phyloP scores from a whole-genome alignment of 2,888 invertebrate genomes.

The Ennomos erosarius region DNA sequence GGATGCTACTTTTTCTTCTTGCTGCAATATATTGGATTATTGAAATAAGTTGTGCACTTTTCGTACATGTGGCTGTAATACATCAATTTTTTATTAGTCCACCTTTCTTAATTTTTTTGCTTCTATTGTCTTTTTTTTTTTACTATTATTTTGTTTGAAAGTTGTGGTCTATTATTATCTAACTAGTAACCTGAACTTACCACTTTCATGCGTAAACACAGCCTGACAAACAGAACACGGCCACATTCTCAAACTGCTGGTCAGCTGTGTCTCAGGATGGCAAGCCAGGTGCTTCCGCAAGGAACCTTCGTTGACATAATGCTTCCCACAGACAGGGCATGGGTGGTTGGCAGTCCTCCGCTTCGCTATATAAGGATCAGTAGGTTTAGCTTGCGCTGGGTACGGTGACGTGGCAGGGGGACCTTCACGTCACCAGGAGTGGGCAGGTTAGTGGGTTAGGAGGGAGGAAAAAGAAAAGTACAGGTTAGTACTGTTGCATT shows the following conservation, averaged over 20 bases:
- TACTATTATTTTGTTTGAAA: too few species aligned
- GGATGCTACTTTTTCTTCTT: not conserved
- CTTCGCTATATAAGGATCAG: constrained; percentile 95
- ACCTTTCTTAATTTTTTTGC: too few species aligned
- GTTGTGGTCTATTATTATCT: too few species aligned
- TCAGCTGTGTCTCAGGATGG: constrained; percentile 96
- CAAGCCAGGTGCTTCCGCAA: constrained; percentile 96
- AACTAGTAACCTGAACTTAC: constrained; percentile 73
- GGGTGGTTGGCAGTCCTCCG: constrained; percentile 97
- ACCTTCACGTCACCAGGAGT: constrained; percentile 83
- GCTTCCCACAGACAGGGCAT: constrained; percentile 97
- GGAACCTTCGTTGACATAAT: constrained; percentile 97
- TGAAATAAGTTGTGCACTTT: not conserved
- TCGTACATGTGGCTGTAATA: too few species aligned
- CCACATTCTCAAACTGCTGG: constrained; percentile 96
- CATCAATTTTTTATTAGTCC: too few species aligned
- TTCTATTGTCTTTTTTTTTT: too few species aligned
- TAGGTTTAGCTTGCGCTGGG: constrained; percentile 84
- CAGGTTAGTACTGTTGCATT: constrained; percentile 65
- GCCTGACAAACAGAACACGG: constrained; percentile 98
- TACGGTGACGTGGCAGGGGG: constrained; percentile 87
- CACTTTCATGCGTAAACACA: constrained; percentile 97
- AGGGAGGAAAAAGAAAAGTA: constrained; percentile 60
- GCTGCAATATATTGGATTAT: not conserved
- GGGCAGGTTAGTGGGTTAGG: constrained; percentile 80